A percentile compares a stretch with the other conserved stretches of the same genome.
Evolutionary conservation across 2,113 vertebrate genomes (phyloP).

Genomic region (Pollimyrus isidori): DNA sequence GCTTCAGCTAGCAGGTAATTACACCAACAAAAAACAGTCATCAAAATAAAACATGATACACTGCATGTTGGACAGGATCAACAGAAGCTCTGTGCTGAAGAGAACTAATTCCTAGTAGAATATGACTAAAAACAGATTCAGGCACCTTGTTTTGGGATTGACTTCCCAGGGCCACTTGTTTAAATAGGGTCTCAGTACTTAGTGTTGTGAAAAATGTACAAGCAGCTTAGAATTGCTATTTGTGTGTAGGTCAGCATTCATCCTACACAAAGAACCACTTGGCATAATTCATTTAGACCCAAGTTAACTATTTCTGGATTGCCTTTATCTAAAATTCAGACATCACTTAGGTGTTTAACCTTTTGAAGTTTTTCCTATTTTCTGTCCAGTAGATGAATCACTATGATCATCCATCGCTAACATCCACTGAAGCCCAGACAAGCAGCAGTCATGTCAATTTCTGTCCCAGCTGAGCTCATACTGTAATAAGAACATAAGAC

Average conservation of each 20-base stretch:
- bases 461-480: not conserved
- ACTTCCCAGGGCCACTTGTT: not conserved
- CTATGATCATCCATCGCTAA: not conserved
- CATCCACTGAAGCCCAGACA: not conserved
- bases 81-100: constrained; percentile 38
- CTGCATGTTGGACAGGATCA: constrained; percentile 31
- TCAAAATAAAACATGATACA: constrained; percentile 19
- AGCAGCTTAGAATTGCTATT: not conserved
- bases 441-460: not conserved
- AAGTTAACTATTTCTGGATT: not conserved
- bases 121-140: not conserved
- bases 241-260: not conserved
- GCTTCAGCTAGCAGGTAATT: not conserved
- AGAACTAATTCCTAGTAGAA: not conserved
- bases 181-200: not conserved
- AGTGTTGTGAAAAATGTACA: not conserved
- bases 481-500: not conserved
- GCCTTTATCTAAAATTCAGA: not conserved
- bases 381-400: not conserved
- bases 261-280: not conserved
- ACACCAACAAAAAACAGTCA: constrained; percentile 3
- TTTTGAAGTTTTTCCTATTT: not conserved
- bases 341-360: not conserved
- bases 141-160: not conserved
- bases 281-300: not conserved